Evolutionary conservation across 2,888 invertebrate species (phyloP).

Genomic region (Germaria angustata): DNA sequence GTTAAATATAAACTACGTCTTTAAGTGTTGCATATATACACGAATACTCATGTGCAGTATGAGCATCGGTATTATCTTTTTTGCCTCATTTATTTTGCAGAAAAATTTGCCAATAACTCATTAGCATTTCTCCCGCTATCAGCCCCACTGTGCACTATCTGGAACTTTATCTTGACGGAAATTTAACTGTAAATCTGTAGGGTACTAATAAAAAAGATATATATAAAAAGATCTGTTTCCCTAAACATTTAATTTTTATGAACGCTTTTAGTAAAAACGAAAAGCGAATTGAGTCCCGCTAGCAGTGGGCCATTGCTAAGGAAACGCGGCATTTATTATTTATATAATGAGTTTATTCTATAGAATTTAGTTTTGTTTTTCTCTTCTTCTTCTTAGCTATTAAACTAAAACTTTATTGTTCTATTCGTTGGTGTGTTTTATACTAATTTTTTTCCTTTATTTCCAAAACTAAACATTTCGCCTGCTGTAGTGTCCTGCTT

Average conservation of each 20-base stretch:
- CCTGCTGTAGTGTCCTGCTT: constrained; percentile 34
- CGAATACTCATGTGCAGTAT: too few species aligned
- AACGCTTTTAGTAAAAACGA: background rate
- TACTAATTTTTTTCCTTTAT: background rate
- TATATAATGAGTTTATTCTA: constrained; percentile 56
- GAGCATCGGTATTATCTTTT: too few species aligned
- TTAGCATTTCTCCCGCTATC: too few species aligned
- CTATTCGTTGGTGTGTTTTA: constrained; percentile 7
- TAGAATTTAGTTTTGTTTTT: background rate
- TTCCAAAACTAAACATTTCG: constrained; percentile 10
- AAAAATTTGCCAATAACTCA: too few species aligned
- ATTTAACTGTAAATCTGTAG: background rate
- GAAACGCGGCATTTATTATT: constrained; percentile 49
- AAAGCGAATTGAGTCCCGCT: background rate
- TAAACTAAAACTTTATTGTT: constrained; percentile 59
- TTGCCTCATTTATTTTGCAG: too few species aligned
- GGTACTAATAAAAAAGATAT: background rate
- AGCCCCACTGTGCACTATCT: background rate
- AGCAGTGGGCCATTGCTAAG: constrained; percentile 1
- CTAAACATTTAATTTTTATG: constrained; percentile 8
- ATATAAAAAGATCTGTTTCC: background rate
- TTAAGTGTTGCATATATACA: too few species aligned
- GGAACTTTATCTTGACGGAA: background rate
- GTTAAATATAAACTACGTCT: too few species aligned
- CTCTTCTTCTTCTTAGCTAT: constrained; percentile 26